Percentiles rank a stretch among this genome's conserved stretches.
Evolutionary conservation across 2,797 vertebrate species (phyloP).

Genomic region (Xenentodon cancila): DNA sequence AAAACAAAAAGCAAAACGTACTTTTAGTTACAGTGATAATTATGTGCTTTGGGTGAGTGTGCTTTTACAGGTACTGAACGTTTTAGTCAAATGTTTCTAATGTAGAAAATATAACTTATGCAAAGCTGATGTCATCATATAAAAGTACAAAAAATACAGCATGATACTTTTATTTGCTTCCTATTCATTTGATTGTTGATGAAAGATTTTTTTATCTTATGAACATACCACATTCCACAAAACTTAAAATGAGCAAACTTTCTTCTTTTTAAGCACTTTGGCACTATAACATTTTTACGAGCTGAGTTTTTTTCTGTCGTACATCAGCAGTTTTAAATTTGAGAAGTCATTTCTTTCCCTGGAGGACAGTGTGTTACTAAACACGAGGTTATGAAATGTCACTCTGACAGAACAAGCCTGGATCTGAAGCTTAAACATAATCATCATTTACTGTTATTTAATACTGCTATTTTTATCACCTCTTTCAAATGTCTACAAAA

Average conservation of each 20-base stretch:
- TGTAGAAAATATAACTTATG: too few species aligned
- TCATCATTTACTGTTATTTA: too few species aligned
- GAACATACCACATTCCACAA: background rate
- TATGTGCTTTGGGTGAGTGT: too few species aligned
- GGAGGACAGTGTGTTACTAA: too few species aligned
- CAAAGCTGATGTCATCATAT: too few species aligned
- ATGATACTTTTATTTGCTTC: background rate
- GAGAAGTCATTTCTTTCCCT: background rate
- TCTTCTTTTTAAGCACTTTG: constrained; percentile 5
- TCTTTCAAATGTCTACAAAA: too few species aligned
- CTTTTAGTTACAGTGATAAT: constrained; percentile 2
- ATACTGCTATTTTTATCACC: too few species aligned
- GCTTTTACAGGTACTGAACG: too few species aligned
- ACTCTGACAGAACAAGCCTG: constrained; percentile 26
- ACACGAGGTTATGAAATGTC: constrained; percentile 25
- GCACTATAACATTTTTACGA: background rate
- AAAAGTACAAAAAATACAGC: too few species aligned
- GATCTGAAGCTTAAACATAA: constrained; percentile 17
- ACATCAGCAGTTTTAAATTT: constrained; percentile 14
- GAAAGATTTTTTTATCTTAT: background rate
- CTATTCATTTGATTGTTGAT: background rate
- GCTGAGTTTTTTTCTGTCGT: background rate
- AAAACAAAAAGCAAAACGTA: too few species aligned
- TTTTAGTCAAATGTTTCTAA: too few species aligned
- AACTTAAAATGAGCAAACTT: constrained; percentile 14